Evolutionary conservation across 2,888 invertebrate genomes (phyloP), one percentile per base, ranked within the genome.

Genomic region (Lumbricus terrestris): DNA sequence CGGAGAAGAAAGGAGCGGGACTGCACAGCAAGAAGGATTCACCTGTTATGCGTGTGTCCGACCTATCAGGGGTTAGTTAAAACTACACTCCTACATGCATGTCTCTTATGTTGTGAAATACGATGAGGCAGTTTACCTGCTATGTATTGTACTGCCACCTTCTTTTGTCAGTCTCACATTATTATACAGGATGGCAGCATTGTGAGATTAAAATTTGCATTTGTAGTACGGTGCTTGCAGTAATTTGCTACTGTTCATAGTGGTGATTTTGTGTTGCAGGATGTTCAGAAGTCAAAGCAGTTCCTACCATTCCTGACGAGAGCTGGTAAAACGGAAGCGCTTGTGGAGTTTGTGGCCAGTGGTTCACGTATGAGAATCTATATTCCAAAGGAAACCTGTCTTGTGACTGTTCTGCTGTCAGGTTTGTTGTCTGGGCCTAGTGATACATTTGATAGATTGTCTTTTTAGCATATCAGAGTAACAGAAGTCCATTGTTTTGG

Each of bases 331-430:
- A 97, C 97, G 88, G 98, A 98, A 94, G 99, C 97, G 11, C 96
- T 98, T 29, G 98, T 99, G 8, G 99, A 99, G 95, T 99, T 98
- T 95, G 98, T 99, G 1, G 97, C 98, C 0, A 98, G 98, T 94
- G 99, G 99, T 34, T 98, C 99, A 0, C 96, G 99, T 88, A 96
- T 99, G 94, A 96, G 99, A 92, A 95, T 99, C 18, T 99, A 97
- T 95, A 96, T 99, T 92, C 98, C 98, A 3, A 98, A 98, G 95
- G 98, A 98, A 93, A 98, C 98, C 90, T 98, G 98, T 92, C 96
- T 99, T 90, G 97, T 99, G 90, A 99, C 99, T 11, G 98, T 99
- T 96, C 96, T 99, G 89, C 96, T 98, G 37, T 97, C 97, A 93
- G 97, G 96, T 95, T 35, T 6, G 34, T 85, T 69, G 69, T 69